Evolutionary conservation across 2,888 invertebrate genomes (phyloP), one percentile per base, ranked within the genome.

Genomic region (Agrochola lota): DNA sequence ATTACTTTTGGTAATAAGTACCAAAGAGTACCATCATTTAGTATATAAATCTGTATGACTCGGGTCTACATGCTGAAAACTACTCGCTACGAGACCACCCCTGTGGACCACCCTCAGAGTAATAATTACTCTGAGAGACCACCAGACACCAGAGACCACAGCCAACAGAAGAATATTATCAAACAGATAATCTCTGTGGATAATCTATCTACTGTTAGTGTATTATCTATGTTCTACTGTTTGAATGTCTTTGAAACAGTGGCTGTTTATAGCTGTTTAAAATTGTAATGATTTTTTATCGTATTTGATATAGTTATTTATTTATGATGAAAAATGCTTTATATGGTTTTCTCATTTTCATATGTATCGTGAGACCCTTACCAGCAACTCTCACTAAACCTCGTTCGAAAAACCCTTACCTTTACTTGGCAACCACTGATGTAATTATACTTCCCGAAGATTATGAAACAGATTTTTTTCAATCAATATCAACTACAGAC

Each of bases 401-500:
- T 12, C 85, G 90, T 7, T 15, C 85, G 11, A 91, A 90, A 80
- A 91, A 89, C 67, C 84, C 85, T 8, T 84, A 88, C 46, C 26
- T 78, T 17, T 91, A 91, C 70, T 70, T 80, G 20, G 55, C 74
- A 60, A 82, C 85, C 15, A 83, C 71, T 43, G 86, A 87, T 23
- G 75, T 89, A 1, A 72, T 85, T 62, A 62, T 91, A 60, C 76
- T 90, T 30, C 90, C 91, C 9, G 88, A 90, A 67, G 91, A 92
- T 71, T 91, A 91, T 63, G 78, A 85, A 23, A 63, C 66, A 8
- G 87, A 86, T 20, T 71, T 40, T 23, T 17, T 87, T 59, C 46
- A 57, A 49, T 17, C 73, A 49, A 40, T 40, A 3, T 60, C 62
- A 68, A 77, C 78, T 20, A 76, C 76, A 7, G 67, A 69, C n/a